Conservation (phyloP, 1,140 invertebrate species). For the Orussus abietinus region DNA sequence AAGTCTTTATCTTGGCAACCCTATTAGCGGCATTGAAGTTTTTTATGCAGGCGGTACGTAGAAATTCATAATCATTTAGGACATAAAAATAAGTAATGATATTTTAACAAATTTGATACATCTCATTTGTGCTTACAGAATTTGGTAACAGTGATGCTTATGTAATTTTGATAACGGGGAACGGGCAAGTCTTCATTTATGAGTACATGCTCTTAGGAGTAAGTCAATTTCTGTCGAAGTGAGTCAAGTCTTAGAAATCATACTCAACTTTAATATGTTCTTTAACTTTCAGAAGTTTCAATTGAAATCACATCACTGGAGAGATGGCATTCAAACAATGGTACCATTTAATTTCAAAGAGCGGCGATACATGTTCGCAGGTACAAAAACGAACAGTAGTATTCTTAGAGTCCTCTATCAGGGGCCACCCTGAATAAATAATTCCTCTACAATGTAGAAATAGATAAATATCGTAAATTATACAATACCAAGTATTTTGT, state of each 20-base stretch:
- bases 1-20: conserved; percentile 25
- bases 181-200: conserved; percentile 30
- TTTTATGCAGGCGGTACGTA: conserved; percentile 29
- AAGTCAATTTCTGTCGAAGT: conserved; percentile 9
- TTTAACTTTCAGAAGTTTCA: conserved; percentile 31
- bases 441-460: no score
- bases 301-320: conserved; percentile 15
- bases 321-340: conserved; percentile 25
- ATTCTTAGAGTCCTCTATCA: conserved; percentile 28
- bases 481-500: no score
- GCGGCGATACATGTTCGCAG: conserved; percentile 26
- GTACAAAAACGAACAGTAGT: conserved; percentile 23
- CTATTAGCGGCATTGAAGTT: conserved; percentile 21
- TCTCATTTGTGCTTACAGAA: conserved; percentile 19
- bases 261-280: not conserved
- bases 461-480: no score
- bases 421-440: conserved; percentile 20
- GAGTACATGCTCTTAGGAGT: conserved; percentile 31
- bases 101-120: conserved; percentile 1
- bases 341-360: conserved; percentile 22
- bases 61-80: not conserved
- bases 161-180: conserved; percentile 25
- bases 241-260: not conserved
- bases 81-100: not conserved
- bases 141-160: conserved; percentile 23